These are phyloP conservation scores for Daphoenositta chrysoptera DNA, from an alignment of 2,113 vertebrate species.

Conservation along the genomic window DNA sequence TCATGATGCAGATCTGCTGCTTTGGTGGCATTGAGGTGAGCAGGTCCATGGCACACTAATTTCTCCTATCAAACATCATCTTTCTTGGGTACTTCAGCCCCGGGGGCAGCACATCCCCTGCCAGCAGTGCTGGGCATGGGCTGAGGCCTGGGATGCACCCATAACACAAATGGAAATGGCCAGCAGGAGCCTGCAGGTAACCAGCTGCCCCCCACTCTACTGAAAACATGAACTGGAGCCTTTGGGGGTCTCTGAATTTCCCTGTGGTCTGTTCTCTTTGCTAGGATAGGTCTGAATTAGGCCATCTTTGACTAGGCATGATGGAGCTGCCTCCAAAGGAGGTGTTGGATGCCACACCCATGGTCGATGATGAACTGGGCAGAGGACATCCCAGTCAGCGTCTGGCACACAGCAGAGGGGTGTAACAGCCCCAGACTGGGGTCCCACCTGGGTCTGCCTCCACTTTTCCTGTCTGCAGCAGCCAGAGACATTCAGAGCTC, in stretches of 20 bases:
- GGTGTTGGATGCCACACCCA: not conserved
- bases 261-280: not conserved
- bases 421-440: no score
- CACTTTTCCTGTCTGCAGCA: not conserved
- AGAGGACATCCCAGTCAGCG: not conserved
- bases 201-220: not conserved
- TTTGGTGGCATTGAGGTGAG: not conserved
- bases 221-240: not conserved
- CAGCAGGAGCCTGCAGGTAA: not conserved
- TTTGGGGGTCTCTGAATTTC: not conserved
- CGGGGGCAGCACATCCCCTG: not conserved
- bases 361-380: fast-evolving
- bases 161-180: not conserved
- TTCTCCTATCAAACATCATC: not conserved
- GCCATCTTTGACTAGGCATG: not conserved
- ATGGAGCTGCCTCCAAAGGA: not conserved
- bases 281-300: not conserved
- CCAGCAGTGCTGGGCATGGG: not conserved
- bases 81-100: not conserved
- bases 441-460: not conserved
- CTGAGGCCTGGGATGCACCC: not conserved
- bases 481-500: not conserved
- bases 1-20: not conserved
- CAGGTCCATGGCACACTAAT: not conserved
- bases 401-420: not conserved